Conservation (phyloP, 2,113 vertebrate genomes). For the Murina feae region DNA sequence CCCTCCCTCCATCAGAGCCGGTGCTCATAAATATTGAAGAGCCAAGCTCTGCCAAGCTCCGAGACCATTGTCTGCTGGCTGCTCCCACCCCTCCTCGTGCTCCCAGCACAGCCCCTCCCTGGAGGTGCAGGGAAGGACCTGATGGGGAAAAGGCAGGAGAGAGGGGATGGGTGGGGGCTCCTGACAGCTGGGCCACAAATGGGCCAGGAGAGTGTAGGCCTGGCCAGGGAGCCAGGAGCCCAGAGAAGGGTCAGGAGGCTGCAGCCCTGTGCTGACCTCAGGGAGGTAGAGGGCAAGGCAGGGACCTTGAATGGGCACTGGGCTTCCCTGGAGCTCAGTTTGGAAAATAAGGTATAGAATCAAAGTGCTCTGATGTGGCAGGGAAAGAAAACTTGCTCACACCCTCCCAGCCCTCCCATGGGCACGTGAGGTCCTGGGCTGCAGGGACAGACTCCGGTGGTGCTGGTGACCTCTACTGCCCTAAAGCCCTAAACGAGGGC, state of each 20-base stretch:
- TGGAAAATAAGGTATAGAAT: background rate
- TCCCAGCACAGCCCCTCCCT: constrained; percentile 28
- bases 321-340: background rate
- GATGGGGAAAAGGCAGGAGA: too few species aligned
- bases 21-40: constrained; percentile 51
- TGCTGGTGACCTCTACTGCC: background rate
- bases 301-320: background rate
- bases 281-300: background rate
- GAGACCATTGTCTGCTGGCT: background rate
- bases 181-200: background rate
- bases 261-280: background rate
- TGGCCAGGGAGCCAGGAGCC: too few species aligned
- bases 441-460: too few species aligned
- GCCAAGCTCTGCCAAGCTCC: background rate
- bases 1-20: constrained; percentile 15
- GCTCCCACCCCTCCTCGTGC: background rate
- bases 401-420: too few species aligned
- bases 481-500: background rate
- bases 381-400: background rate
- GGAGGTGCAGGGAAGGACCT: background rate
- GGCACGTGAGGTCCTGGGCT: background rate
- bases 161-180: too few species aligned
- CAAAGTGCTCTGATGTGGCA: background rate
- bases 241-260: background rate
- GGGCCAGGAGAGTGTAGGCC: accelerated